phyloP scores from a whole-genome alignment of 2,113 vertebrate species.

The Phoxinus phoxinus region DNA sequence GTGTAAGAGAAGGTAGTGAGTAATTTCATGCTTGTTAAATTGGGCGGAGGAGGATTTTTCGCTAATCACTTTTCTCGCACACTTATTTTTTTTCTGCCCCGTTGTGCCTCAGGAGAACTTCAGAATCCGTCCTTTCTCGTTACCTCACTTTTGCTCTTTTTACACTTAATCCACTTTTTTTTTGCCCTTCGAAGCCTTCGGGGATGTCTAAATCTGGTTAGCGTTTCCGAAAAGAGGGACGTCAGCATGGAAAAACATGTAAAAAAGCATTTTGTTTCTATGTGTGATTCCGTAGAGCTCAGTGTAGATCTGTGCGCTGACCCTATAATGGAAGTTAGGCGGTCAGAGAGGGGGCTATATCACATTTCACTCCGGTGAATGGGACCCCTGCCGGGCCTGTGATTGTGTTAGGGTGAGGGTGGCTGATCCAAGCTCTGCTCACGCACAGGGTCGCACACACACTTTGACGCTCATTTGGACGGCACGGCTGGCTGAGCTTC shows the following conservation, averaged over 20 bases:
- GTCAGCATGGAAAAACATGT: neutral
- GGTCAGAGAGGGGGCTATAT: constrained; percentile 3
- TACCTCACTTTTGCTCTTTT: constrained; percentile 8
- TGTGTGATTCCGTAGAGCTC: neutral
- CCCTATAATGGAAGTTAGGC: neutral
- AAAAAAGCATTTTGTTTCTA: neutral
- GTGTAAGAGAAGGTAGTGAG: constrained; percentile 57
- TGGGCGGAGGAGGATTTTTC: constrained; percentile 56
- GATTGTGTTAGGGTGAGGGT: constrained; percentile 63
- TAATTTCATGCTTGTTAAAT: constrained; percentile 78
- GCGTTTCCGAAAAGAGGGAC: neutral
- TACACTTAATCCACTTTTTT: constrained; percentile 5
- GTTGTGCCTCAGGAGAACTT: constrained; percentile 49
- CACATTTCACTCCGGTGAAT: constrained; percentile 53
- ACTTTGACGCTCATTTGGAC: constrained; percentile 24
- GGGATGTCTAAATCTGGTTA: constrained; percentile 7
- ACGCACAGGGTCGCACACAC: constrained; percentile 57
- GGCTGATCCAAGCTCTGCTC: constrained; percentile 62
- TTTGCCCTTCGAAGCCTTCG: neutral
- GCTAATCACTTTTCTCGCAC: constrained; percentile 62
- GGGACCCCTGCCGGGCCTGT: constrained; percentile 45
- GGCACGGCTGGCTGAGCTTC: neutral
- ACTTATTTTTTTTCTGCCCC: constrained; percentile 50
- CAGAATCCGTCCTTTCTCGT: constrained; percentile 32
- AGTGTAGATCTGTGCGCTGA: neutral